A percentile compares a stretch with the other conserved stretches of the same genome.
These are phyloP conservation scores for Acanthosoma haemorrhoidale DNA, from an alignment of 2,888 invertebrate species.

Conservation along the genomic window DNA sequence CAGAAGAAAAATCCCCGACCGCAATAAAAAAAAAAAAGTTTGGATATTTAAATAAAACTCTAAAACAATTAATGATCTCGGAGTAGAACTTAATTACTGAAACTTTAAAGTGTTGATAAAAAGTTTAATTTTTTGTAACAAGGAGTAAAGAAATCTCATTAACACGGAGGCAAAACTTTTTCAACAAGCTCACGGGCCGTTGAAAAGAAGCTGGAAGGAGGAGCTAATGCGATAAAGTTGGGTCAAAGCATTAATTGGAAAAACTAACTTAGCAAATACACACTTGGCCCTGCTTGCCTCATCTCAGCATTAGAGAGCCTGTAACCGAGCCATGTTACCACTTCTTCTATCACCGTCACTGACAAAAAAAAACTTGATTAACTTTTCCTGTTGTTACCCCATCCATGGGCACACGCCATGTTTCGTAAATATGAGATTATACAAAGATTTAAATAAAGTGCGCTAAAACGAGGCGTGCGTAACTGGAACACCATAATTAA, in stretches of 20 bases:
- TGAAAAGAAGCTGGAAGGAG: no score
- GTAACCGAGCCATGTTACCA: not conserved
- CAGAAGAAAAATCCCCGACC: not conserved
- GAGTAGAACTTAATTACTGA: not conserved
- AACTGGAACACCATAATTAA: no score
- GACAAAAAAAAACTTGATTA: no score
- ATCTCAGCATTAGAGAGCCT: no score
- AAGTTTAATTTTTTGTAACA: conserved; percentile 1
- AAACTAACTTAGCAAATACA: conserved; percentile 5
- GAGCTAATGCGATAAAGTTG: conserved; percentile 8
- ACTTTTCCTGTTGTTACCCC: no score
- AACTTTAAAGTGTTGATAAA: conserved; percentile 5
- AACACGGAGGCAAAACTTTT: not conserved
- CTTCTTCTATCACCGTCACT: no score
- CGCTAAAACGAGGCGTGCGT: no score
- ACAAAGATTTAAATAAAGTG: no score
- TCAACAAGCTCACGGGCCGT: no score
- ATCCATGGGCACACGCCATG: no score
- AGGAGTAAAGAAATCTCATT: not conserved
- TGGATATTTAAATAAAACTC: not conserved
- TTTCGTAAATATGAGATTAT: no score
- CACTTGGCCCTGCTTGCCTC: not conserved
- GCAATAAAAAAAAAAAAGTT: not conserved
- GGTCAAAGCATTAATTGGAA: conserved; percentile 14
- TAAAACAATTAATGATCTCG: not conserved